A percentile compares a stretch with the other conserved stretches of the same genome.
Evolutionary conservation across 2,113 vertebrate genomes (phyloP).

Genomic region (Megaptera novaeangliae): DNA sequence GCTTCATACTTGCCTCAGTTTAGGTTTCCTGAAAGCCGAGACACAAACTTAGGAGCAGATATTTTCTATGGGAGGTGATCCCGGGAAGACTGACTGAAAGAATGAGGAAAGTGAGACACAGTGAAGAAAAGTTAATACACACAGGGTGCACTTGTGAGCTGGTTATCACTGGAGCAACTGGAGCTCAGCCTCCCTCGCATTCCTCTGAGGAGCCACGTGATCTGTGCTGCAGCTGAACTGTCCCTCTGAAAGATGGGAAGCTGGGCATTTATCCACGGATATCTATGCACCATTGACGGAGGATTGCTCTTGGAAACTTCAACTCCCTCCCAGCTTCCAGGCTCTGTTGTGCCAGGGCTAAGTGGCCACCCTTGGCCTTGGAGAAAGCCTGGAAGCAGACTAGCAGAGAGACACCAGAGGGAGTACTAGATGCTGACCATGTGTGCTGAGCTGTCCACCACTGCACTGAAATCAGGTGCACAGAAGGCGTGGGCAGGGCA

Average conservation of each 20-base stretch:
- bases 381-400: background rate
- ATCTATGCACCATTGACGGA: background rate
- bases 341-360: background rate
- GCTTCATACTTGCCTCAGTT: background rate
- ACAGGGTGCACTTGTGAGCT: accelerated
- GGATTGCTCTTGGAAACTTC: background rate
- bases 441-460: background rate
- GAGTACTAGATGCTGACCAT: accelerated
- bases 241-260: background rate
- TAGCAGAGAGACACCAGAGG: background rate
- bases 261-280: background rate
- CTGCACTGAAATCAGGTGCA: background rate
- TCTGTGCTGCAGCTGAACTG: background rate
- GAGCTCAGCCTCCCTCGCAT: background rate
- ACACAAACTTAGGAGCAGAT: background rate
- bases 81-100: background rate
- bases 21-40: background rate
- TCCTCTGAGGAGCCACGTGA: background rate
- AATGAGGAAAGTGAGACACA: background rate
- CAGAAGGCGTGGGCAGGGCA: background rate
- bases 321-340: background rate
- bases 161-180: background rate
- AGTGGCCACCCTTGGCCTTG: background rate
- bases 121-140: background rate
- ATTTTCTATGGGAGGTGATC: background rate